Evolutionary conservation across 1,140 invertebrate genomes (phyloP), one percentile per base, ranked within the genome.

Genomic region (Pachyrhynchus sulphureomaculatus): DNA sequence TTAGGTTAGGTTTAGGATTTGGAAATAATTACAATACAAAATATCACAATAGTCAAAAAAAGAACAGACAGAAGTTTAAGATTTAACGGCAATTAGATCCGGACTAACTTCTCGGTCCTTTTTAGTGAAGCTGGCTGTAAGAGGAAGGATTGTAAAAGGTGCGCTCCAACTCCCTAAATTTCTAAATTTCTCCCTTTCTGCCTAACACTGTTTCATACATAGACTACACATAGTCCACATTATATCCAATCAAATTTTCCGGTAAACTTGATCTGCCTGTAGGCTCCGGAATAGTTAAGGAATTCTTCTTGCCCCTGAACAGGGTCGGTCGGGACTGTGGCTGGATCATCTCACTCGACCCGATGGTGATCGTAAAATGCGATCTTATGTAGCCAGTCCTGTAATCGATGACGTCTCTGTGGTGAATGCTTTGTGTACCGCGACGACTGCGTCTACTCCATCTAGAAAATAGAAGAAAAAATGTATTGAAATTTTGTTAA

Each of bases 331-430:
- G 58, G 58, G 23, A n/a, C 41, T 61, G 32, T 62, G 48, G 41
- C 57, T 68, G 76, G 82, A 86, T 91, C 86, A 92, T 83, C 90
- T 82, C 72, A 92, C 89, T 72, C 89, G 82, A 65, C 90, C 90
- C 5, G 90, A 93, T 34, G 91, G 91, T 70, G 91, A 94, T 45
- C 92, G 84, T n/a, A 69, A 94, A 82, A 78, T 93, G 90, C 53
- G 91, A 93, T 69, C 91, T 86, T 73, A 94, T 93, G 78, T 93
- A 92, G 58, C 92, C 92, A 42, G 92, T 95, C 71, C 92, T 84
- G 82, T 90, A 92, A 79, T 92, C 89, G 64, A 88, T 83, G 48
- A 86, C 81, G 72, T 89, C 86, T 59, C 84, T 80, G 53, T 80
- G 76, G 55, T 82, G 83, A 72, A 76, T 80, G 64, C 75, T 82